Percentiles rank a stretch among this genome's conserved stretches.
These are phyloP conservation scores for Branchipolynoe longqiensis DNA, from an alignment of 2,888 invertebrate species.

Conservation along the genomic window DNA sequence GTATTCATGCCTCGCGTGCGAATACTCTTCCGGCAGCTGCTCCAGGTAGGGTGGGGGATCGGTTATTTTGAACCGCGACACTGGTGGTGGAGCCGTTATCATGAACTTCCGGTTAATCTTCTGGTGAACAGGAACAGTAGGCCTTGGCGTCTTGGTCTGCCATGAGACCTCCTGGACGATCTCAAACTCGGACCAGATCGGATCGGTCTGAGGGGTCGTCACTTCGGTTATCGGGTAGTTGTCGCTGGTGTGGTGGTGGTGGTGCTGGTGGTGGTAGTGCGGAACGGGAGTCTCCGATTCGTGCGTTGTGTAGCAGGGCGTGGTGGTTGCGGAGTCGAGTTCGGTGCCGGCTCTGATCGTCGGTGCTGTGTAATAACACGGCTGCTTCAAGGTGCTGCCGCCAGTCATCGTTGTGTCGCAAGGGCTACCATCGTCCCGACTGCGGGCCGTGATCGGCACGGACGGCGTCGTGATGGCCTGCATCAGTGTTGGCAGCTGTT, in stretches of 20 bases:
- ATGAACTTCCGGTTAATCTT: background rate
- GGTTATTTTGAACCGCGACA: background rate
- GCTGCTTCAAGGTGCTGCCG: too few relatives aligned
- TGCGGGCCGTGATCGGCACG: too few relatives aligned
- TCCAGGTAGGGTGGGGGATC: background rate
- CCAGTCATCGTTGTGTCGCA: too few relatives aligned
- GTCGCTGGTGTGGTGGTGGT: constrained; percentile 15
- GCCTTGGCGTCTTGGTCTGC: background rate
- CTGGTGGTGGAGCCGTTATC: background rate
- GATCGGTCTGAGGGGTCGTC: background rate
- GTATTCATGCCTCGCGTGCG: background rate
- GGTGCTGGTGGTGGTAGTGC: constrained; percentile 41
- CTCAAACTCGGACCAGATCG: constrained; percentile 9
- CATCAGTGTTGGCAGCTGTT: too few relatives aligned
- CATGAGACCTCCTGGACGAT: background rate
- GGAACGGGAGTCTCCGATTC: background rate
- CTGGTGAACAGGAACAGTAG: background rate
- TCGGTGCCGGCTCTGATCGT: background rate
- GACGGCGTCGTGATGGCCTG: too few relatives aligned
- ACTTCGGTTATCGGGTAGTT: background rate
- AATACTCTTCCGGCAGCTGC: background rate
- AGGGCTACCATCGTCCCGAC: too few relatives aligned
- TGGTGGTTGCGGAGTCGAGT: background rate
- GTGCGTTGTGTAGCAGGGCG: background rate
- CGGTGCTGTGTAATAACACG: background rate